phyloP scores from a whole-genome alignment of 2,888 invertebrate species.

The Agonopterix subpropinquella region DNA sequence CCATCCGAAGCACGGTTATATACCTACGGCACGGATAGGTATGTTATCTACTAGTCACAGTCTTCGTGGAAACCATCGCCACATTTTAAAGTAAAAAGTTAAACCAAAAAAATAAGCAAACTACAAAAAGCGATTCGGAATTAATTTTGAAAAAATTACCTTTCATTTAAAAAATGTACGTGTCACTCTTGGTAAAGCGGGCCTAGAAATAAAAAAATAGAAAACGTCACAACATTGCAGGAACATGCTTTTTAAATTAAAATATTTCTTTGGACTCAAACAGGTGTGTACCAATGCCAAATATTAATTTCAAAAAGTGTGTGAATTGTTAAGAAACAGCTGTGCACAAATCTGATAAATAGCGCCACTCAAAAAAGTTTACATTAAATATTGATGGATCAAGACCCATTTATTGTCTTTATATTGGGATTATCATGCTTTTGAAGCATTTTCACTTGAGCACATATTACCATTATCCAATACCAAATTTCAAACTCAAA shows the following conservation, averaged over 20 bases:
- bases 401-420: not conserved
- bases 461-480: constrained; percentile 9
- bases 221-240: constrained; percentile 54
- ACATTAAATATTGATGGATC: too few species aligned
- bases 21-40: too few species aligned
- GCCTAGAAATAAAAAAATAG: constrained; percentile 81
- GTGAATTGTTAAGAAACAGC: too few species aligned
- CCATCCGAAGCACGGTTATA: too few species aligned
- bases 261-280: not conserved
- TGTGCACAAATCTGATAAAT: too few species aligned
- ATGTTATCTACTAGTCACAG: too few species aligned
- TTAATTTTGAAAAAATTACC: constrained; percentile 54
- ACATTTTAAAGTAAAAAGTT: not conserved
- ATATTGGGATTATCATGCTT: constrained; percentile 6
- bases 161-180: constrained; percentile 87
- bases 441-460: constrained; percentile 2
- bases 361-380: too few species aligned
- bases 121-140: constrained; percentile 27
- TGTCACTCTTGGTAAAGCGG: constrained; percentile 87
- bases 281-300: too few species aligned
- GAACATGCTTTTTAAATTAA: constrained; percentile 35
- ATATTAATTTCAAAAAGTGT: too few species aligned
- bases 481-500: not conserved
- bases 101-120: constrained; percentile 15
- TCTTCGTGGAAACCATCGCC: too few species aligned